Percentiles rank a stretch among this genome's conserved stretches.
These are phyloP conservation scores for Butorides virescens DNA, from an alignment of 2,113 vertebrate genomes.

Conservation along the genomic window DNA sequence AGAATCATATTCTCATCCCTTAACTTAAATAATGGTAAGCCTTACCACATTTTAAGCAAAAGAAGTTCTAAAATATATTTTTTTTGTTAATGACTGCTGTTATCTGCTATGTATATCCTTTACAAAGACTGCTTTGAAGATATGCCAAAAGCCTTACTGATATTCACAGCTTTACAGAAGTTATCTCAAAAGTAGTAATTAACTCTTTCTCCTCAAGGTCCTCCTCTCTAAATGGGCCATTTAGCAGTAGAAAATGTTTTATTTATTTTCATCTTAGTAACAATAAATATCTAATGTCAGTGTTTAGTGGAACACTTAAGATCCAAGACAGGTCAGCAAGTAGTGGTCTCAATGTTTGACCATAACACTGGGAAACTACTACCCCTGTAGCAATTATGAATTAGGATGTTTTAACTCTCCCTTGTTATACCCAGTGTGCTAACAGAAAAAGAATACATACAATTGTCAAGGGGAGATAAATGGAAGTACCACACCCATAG, in stretches of 20 bases:
- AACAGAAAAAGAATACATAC: background rate
- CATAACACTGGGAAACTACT: background rate
- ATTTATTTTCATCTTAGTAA: background rate
- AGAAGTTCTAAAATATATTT: background rate
- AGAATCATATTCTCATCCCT: background rate
- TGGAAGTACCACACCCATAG: background rate
- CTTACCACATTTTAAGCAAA: background rate
- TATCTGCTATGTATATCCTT: background rate
- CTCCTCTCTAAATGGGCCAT: background rate
- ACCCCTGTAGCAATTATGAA: background rate
- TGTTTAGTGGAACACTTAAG: background rate
- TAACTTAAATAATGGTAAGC: background rate
- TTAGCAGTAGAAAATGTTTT: background rate
- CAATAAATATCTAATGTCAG: background rate
- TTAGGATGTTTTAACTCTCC: background rate
- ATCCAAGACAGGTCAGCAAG: background rate
- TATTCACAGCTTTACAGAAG: background rate
- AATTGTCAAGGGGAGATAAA: background rate
- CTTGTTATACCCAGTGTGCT: background rate
- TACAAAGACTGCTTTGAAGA: background rate
- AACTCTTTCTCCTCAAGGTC: background rate
- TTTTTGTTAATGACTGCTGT: background rate
- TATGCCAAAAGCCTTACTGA: background rate
- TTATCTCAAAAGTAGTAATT: background rate
- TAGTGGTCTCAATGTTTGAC: no score